Evolutionary conservation across 92 coral and sea anemone genomes (phyloP).

Genomic region (Anthopleura xanthogrammica): DNA sequence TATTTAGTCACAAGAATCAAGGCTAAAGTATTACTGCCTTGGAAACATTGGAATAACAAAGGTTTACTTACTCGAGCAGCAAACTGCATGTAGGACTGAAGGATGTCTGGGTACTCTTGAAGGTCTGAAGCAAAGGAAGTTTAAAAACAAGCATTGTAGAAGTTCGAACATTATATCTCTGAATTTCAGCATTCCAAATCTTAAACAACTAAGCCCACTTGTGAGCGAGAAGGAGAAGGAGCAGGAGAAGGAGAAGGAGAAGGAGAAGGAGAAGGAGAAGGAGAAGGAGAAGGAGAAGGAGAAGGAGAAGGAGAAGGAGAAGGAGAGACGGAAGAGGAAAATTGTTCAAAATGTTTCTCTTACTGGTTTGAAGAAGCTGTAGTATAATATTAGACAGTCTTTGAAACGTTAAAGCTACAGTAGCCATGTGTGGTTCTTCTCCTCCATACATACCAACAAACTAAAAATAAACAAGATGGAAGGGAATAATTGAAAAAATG

Average conservation of each 20-base stretch:
- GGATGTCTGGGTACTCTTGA: conserved; percentile 75
- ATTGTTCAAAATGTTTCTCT: conserved; percentile 2
- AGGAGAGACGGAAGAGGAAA: neutral
- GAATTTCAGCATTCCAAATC: too few relatives aligned
- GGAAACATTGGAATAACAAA: too few relatives aligned
- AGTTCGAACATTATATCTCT: neutral
- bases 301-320: neutral
- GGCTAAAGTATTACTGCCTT: too few relatives aligned
- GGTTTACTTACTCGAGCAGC: conserved; percentile 68
- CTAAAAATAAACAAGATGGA: conserved; percentile 27
- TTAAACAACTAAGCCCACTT: too few relatives aligned
- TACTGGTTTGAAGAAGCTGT: conserved; percentile 78
- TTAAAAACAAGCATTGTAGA: too few relatives aligned
- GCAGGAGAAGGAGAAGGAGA: neutral
- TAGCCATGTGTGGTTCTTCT: conserved; percentile 64
- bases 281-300: neutral
- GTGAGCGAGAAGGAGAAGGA: neutral
- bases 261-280: neutral
- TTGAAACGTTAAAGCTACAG: conserved; percentile 67
- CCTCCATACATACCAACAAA: conserved; percentile 90
- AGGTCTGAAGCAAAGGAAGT: conserved; percentile 48
- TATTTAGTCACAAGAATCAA: neutral
- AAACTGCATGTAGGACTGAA: conserved; percentile 83
- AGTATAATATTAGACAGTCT: conserved; percentile 66
- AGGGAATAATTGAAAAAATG: neutral